These are phyloP conservation scores for Ardeotis arabs DNA, from an alignment of 2,113 vertebrate species.

Conservation along the genomic window DNA sequence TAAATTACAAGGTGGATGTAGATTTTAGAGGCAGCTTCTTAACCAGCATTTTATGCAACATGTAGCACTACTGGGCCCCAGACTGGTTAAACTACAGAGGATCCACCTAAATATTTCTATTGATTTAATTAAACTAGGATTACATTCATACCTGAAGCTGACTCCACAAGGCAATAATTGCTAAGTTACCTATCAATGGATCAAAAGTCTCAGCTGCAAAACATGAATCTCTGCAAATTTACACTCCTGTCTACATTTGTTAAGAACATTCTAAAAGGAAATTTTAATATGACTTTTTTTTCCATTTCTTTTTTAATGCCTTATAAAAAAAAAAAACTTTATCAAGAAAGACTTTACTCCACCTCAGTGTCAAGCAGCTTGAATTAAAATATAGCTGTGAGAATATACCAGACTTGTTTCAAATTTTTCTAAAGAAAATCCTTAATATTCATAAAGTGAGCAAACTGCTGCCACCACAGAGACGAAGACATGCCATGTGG, in stretches of 20 bases:
- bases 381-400: background rate
- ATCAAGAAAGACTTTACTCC: background rate
- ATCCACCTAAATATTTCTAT: background rate
- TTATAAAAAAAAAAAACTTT: background rate
- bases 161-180: background rate
- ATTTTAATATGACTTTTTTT: background rate
- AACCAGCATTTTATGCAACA: background rate
- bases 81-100: background rate
- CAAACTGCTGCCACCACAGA: background rate
- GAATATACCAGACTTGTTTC: background rate
- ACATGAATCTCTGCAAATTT: background rate
- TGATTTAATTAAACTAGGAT: constrained; percentile 1
- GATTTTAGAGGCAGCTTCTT: background rate
- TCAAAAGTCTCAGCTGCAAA: background rate
- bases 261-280: background rate
- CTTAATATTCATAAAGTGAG: constrained; percentile 7
- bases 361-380: background rate
- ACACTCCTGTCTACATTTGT: background rate
- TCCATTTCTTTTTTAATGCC: background rate
- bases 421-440: background rate
- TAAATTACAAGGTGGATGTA: background rate
- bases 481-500: background rate
- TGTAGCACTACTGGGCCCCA: background rate
- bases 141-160: background rate
- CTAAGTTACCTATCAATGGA: background rate